Conservation (phyloP, 2,797 vertebrate species). For the Mus minutoides region DNA sequence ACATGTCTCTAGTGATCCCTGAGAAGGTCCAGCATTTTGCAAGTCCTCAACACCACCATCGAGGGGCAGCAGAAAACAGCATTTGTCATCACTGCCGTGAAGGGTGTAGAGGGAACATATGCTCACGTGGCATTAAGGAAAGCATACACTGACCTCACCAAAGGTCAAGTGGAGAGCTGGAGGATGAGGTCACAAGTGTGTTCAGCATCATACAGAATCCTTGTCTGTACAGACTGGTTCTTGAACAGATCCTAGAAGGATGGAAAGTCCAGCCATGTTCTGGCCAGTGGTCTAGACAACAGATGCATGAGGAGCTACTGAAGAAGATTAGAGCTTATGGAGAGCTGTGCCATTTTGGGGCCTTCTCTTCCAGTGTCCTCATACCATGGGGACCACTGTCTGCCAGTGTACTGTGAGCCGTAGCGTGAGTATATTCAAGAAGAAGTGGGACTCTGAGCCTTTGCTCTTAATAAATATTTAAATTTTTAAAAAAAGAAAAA, state of each 20-base stretch:
- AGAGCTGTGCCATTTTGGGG: not conserved
- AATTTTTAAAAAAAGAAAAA: not conserved
- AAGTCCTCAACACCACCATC: not conserved
- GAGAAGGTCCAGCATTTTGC: not conserved
- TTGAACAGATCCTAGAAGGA: not conserved
- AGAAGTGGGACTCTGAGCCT: not conserved
- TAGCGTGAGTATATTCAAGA: not conserved
- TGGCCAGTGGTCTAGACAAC: not conserved
- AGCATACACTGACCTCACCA: not conserved
- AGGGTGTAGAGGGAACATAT: not conserved
- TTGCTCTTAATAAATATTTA: not conserved
- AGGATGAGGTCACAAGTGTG: not conserved
- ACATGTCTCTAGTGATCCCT: not conserved
- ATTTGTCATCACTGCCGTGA: not conserved
- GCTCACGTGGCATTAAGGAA: not conserved
- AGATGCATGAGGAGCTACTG: not conserved
- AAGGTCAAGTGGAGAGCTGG: not conserved
- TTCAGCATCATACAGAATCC: not conserved
- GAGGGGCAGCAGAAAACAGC: not conserved
- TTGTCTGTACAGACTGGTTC: not conserved
- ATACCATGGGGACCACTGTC: not conserved
- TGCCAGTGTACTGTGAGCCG: not conserved
- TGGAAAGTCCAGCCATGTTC: not conserved
- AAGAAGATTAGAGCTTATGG: not conserved
- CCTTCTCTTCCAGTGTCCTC: not conserved